These are phyloP conservation scores for Halocynthia aurantium DNA, from an alignment of 23 tunicate genomes.

Conservation along the genomic window DNA sequence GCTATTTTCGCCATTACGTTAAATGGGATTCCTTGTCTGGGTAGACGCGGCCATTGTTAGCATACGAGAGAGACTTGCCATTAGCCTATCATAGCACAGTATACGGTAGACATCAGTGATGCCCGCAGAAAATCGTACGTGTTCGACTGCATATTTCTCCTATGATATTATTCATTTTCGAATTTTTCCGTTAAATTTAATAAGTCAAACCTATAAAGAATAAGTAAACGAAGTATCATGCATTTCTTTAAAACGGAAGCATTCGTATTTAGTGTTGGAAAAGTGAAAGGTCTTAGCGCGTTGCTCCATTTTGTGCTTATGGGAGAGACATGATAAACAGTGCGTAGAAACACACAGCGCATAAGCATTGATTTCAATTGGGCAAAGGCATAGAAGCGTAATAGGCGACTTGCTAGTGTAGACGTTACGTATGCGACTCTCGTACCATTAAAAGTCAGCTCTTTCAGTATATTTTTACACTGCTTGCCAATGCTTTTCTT, in stretches of 20 bases:
- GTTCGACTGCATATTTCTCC: not conserved
- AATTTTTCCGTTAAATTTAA: not conserved
- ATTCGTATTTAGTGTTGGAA: not conserved
- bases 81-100: slow-evolving; percentile 31
- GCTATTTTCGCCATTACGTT: slow-evolving; percentile 18
- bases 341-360: slow-evolving; percentile 17
- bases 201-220: not conserved
- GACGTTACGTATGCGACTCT: slow-evolving; percentile 15
- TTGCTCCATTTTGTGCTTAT: slow-evolving; percentile 3
- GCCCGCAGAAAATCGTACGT: not conserved
- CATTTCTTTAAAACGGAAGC: not conserved
- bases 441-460: not conserved
- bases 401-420: slow-evolving; percentile 12
- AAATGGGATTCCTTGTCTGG: slow-evolving; percentile 2
- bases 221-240: not conserved
- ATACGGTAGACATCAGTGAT: slow-evolving; percentile 19
- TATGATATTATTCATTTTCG: not conserved
- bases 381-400: slow-evolving; percentile 14
- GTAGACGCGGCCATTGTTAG: slow-evolving; percentile 27
- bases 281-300: not conserved
- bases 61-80: slow-evolving; percentile 21
- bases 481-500: slow-evolving; percentile 1
- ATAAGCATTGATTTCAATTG: slow-evolving; percentile 19
- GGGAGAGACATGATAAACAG: slow-evolving; percentile 20
- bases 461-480: not conserved